Conservation (phyloP, 2,888 invertebrate genomes). For the Girardia tigrina region DNA sequence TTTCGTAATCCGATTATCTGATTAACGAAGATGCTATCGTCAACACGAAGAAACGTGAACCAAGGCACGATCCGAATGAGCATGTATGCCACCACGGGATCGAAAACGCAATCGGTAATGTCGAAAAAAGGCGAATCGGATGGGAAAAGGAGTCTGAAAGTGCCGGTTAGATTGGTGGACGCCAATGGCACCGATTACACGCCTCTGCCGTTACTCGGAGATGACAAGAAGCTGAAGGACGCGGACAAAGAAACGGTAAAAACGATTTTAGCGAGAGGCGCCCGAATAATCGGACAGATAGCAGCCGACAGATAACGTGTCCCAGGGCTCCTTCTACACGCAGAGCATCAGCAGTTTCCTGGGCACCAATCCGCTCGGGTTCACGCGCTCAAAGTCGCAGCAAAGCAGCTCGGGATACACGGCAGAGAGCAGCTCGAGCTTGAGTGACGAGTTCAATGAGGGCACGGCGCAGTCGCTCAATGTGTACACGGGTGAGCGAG, state of each 20-base stretch:
- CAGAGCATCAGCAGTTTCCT: conserved; percentile 11
- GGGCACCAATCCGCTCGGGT: not conserved
- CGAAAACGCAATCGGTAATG: not conserved
- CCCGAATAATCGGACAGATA: too few species aligned
- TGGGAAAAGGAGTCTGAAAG: not conserved
- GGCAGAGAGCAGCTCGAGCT: not conserved
- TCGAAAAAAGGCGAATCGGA: conserved; percentile 32
- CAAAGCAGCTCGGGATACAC: conserved; percentile 4
- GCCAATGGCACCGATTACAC: conserved; percentile 31
- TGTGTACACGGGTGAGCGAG: conserved; percentile 13
- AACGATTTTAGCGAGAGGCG: too few species aligned
- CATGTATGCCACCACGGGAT: not conserved
- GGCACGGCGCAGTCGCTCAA: not conserved
- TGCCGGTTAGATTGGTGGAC: conserved; percentile 28
- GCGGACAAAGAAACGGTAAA: conserved; percentile 30
- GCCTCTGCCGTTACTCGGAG: conserved; percentile 23
- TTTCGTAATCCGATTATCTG: too few species aligned
- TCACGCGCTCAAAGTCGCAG: not conserved
- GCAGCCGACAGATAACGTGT: not conserved
- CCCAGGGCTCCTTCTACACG: not conserved
- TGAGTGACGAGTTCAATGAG: not conserved
- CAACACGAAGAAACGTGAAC: not conserved
- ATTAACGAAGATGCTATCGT: conserved; percentile 12
- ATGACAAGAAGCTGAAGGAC: conserved; percentile 32
- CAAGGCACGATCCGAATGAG: not conserved